These are phyloP conservation scores for Ptiloglossa arizonensis DNA, from an alignment of 1,140 invertebrate species.

Conservation along the genomic window DNA sequence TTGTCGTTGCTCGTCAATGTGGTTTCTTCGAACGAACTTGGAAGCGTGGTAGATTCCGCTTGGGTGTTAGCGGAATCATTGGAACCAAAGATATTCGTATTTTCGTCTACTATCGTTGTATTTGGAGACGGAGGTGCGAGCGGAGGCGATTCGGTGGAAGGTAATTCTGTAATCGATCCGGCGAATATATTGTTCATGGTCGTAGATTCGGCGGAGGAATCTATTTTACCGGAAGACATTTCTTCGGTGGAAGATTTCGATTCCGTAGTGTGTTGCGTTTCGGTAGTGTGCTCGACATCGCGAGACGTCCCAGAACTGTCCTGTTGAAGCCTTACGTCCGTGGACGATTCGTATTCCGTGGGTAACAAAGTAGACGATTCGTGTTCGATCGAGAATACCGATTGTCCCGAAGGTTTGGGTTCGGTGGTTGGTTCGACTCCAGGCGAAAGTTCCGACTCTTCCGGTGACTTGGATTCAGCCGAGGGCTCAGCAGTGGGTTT, in stretches of 20 bases:
- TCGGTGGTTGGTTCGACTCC: not conserved
- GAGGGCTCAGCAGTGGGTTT: not conserved
- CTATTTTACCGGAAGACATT: no score
- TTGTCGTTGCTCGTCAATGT: conserved; percentile 20
- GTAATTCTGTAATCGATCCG: not conserved
- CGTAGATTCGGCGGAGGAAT: conserved; percentile 2
- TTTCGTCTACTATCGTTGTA: not conserved
- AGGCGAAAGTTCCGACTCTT: not conserved
- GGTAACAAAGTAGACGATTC: conserved; percentile 47
- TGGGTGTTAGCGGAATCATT: conserved; percentile 2
- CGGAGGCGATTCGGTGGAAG: conserved; percentile 2
- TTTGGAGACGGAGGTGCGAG: not conserved
- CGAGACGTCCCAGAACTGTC: not conserved
- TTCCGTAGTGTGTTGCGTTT: not conserved
- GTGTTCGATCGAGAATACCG: conserved; percentile 5
- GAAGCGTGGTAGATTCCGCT: conserved; percentile 6
- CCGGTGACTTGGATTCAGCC: not conserved
- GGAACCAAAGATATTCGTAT: not conserved
- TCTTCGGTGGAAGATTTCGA: not conserved
- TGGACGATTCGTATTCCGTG: conserved; percentile 60
- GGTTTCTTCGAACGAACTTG: not conserved
- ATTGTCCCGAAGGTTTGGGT: not conserved
- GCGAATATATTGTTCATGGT: not conserved
- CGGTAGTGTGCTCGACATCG: conserved; percentile 8
- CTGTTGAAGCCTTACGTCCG: conserved; percentile 63